A percentile compares a stretch with the other conserved stretches of the same genome.
Evolutionary conservation across 2,888 invertebrate species (phyloP).

Genomic region (Chymomyza procnemis): DNA sequence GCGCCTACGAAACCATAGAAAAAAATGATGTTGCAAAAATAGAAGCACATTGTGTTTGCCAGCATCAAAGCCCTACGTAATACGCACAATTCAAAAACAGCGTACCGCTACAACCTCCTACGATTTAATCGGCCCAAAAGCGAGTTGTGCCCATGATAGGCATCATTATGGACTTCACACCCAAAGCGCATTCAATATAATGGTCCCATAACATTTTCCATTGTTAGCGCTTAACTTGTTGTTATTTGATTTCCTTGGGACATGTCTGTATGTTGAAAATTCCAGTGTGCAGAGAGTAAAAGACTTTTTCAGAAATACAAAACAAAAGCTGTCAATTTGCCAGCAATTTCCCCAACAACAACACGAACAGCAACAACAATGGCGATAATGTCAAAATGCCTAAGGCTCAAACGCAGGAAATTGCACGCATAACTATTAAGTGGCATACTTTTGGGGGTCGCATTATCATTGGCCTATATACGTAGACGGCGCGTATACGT

Average conservation of each 20-base stretch:
- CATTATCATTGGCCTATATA: constrained; percentile 16
- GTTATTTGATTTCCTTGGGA: constrained; percentile 20
- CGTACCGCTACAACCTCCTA: not conserved
- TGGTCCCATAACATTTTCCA: constrained; percentile 17
- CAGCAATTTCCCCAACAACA: constrained; percentile 58
- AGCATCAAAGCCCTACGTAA: too few species aligned
- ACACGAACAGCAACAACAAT: constrained; percentile 26
- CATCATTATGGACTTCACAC: constrained; percentile 38
- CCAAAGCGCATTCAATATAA: constrained; percentile 44
- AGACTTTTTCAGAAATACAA: constrained; percentile 23
- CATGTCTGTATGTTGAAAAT: constrained; percentile 20
- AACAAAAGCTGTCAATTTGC: constrained; percentile 69
- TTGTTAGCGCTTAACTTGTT: constrained; percentile 6
- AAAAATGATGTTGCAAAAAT: not conserved
- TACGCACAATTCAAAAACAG: not conserved
- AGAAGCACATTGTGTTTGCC: not conserved
- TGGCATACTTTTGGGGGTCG: constrained; percentile 45
- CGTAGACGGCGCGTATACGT: not conserved
- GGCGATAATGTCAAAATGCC: constrained; percentile 40
- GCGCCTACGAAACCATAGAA: not conserved
- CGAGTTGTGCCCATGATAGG: constrained; percentile 29
- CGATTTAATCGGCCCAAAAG: not conserved
- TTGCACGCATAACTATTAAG: constrained; percentile 72
- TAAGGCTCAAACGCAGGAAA: constrained; percentile 57
- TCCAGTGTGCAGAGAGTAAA: not conserved